Base-by-base conservation (phyloP, 64 coral and sea anemone genomes). In the Stichodactyla mertensii region DNA sequence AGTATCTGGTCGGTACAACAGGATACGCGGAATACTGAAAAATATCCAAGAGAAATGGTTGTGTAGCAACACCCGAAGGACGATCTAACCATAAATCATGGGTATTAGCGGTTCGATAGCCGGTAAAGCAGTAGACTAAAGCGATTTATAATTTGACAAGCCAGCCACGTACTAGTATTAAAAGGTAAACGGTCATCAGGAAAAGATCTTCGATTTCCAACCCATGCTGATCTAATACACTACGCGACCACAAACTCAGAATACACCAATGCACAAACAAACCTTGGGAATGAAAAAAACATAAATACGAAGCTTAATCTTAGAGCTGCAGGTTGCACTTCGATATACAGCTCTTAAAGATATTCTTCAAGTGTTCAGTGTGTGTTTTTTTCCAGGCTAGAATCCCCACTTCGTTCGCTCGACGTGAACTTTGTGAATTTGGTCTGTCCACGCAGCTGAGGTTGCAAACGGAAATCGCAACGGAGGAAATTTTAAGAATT, bases 11-110 rank as follows among this genome's bases (percentile, higher is more conserved):
- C 69, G 7, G 24, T 23, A 10, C n/a, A 74, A 74, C 5, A 15
- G 1, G 36, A 4, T 66, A 74, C 2, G 69, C 69, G 69, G n/a
- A 31, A 74, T 23, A 74, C 69, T 74, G 69, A 12, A 74, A 74
- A 12, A 66, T 74, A 66, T 74, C 27, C 69, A 74, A 74, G 20
- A 10, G 69, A 74, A 74, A 74, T 31, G 69, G 69, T 74, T 74
- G 69, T n/a, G 7, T 74, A 74, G 69, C 69, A 74, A 74, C 69
- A 74, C 69, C 20, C 23, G 27, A 74, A 74, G 10, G 20, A 31
- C 69, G 10, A 4, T 23, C 23, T 26, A 27, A 13, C 69, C 69
- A 74, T 74, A 74, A 74, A 31, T 74, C 27, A 74, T 4, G 11
- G 69, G 69, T 31, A 74, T 74, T 74, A 74, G 10, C 69, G 69